Conservation (phyloP, 2,113 vertebrate species). For the Hydrochoerus hydrochaeris region DNA sequence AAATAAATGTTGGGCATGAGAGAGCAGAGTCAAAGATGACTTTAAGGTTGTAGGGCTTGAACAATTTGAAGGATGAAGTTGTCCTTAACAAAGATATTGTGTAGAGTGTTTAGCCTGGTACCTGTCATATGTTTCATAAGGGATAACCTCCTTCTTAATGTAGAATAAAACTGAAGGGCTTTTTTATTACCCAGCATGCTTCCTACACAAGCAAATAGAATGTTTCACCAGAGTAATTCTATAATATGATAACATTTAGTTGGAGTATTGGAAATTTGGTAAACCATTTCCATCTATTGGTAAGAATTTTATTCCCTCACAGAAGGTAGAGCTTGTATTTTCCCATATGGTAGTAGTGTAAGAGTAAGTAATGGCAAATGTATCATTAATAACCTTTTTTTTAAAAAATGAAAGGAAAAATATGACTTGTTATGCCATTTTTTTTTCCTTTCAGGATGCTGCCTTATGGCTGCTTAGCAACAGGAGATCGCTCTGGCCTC, state of each 20-base stretch:
- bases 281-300: conserved; percentile 75
- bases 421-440: not conserved
- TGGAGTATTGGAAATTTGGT: conserved; percentile 33
- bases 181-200: not conserved
- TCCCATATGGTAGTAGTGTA: not conserved
- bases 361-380: not conserved
- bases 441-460: conserved; percentile 90
- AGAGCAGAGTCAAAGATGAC: not conserved
- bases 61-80: not conserved
- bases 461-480: conserved; percentile 97
- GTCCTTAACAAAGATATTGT: not conserved
- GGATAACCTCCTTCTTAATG: not conserved
- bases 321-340: not conserved
- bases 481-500: conserved; percentile 96
- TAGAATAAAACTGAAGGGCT: not conserved
- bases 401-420: not conserved
- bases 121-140: not conserved
- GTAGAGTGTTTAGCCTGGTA: not conserved
- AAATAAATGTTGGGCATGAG: not conserved
- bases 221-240: conserved; percentile 36
- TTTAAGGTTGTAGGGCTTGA: not conserved
- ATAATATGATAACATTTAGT: not conserved
- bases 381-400: not conserved
- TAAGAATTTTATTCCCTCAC: conserved; percentile 33
- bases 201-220: not conserved